These are phyloP conservation scores for Onychomys torridus DNA, from an alignment of 2,797 vertebrate genomes.

Conservation along the genomic window DNA sequence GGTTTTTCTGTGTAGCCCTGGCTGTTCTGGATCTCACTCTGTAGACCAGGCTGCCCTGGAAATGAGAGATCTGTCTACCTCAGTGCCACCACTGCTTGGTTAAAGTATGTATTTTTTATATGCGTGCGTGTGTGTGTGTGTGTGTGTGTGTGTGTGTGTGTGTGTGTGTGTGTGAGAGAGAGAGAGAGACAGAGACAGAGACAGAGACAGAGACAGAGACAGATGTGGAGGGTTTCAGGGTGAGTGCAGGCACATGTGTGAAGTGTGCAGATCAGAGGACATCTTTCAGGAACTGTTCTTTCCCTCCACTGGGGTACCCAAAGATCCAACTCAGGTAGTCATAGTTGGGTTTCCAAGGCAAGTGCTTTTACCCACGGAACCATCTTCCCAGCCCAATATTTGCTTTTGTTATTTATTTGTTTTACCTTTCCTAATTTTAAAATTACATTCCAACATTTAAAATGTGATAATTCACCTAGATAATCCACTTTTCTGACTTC, in stretches of 20 bases:
- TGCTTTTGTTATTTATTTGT: neutral
- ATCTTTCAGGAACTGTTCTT: neutral
- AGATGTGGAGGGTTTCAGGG: neutral
- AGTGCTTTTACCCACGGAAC: neutral
- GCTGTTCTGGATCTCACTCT: neutral
- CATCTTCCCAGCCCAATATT: neutral
- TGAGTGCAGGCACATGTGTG: neutral
- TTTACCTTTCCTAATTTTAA: constrained; percentile 15
- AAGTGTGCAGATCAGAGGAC: neutral
- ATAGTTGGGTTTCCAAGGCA: neutral
- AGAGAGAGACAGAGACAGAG: too few relatives aligned
- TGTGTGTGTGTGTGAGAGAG: too few relatives aligned
- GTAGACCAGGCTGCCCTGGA: too few relatives aligned
- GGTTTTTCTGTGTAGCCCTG: neutral
- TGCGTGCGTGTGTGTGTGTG: neutral
- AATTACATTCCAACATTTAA: constrained; percentile 31
- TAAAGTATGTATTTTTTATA: neutral
- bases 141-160: too few relatives aligned
- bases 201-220: too few relatives aligned
- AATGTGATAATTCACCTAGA: constrained; percentile 30
- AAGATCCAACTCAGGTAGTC: too few relatives aligned
- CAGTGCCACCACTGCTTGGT: neutral
- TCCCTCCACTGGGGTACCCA: neutral
- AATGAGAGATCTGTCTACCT: neutral
- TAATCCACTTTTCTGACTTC: constrained; percentile 42